Evolutionary conservation across 2,888 invertebrate genomes (phyloP).

Genomic region (Megalurothrips usitatus): DNA sequence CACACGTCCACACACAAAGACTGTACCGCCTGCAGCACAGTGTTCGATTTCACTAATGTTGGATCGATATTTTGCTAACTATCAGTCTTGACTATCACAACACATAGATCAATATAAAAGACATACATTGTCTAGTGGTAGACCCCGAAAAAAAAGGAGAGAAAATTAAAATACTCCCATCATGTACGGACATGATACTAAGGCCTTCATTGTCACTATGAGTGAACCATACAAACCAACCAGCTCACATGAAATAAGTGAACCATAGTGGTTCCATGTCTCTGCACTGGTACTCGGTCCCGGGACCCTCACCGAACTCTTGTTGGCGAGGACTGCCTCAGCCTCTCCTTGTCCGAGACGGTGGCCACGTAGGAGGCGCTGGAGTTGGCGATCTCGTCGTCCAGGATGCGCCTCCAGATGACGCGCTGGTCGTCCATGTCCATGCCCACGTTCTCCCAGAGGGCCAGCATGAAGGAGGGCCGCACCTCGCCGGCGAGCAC

Average conservation of each 20-base stretch:
- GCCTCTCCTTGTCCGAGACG: background rate
- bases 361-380: background rate
- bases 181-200: background rate
- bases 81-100: conserved; percentile 15
- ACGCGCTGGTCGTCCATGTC: background rate
- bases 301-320: too few relatives aligned
- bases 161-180: background rate
- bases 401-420: background rate
- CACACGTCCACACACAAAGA: too few relatives aligned
- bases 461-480: background rate
- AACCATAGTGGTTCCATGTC: too few relatives aligned
- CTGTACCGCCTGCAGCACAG: background rate
- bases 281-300: too few relatives aligned
- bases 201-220: too few relatives aligned
- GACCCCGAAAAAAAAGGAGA: background rate
- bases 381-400: background rate
- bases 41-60: background rate
- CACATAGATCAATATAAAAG: background rate
- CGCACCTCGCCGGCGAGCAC: background rate
- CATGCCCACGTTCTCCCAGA: background rate
- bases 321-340: too few relatives aligned
- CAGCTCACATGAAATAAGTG: too few relatives aligned
- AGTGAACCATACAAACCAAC: too few relatives aligned
- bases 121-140: background rate
- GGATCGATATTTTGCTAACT: background rate